phyloP scores from a whole-genome alignment of 2,113 vertebrate species.

The Oncorhynchus keta region DNA sequence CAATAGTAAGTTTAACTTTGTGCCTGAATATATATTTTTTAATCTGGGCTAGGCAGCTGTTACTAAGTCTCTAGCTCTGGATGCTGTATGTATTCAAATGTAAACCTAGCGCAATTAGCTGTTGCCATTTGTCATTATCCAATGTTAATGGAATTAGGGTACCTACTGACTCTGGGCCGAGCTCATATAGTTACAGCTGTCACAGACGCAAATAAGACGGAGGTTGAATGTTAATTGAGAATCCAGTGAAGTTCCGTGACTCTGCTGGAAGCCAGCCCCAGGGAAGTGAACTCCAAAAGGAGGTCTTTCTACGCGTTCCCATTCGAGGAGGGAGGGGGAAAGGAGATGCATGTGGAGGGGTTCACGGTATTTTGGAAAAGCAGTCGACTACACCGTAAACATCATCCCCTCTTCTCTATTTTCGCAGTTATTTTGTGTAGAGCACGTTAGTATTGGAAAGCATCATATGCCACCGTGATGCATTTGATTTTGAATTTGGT shows the following conservation, averaged over 20 bases:
- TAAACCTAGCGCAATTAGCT: neutral
- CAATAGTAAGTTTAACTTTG: neutral
- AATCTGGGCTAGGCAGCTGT: neutral
- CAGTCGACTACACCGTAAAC: neutral
- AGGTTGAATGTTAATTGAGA: slow-evolving; percentile 74
- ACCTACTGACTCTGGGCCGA: slow-evolving; percentile 43
- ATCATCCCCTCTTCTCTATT: neutral
- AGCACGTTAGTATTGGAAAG: neutral
- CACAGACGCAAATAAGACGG: slow-evolving; percentile 54
- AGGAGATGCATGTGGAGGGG: slow-evolving; percentile 25
- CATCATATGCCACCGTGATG: neutral
- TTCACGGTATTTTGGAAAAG: neutral
- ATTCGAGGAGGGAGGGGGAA: slow-evolving; percentile 31
- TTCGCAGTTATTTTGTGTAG: neutral
- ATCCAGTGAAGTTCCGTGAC: slow-evolving; percentile 60
- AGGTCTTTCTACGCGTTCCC: slow-evolving; percentile 41
- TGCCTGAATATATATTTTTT: neutral
- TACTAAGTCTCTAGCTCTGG: neutral
- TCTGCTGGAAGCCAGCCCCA: slow-evolving; percentile 66
- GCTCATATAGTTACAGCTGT: slow-evolving; percentile 46
- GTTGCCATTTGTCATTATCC: slow-evolving; percentile 49
- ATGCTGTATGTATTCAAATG: slow-evolving; percentile 1
- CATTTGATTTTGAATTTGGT: neutral
- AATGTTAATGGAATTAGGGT: slow-evolving; percentile 60
- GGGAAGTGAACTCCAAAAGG: slow-evolving; percentile 64